Evolutionary conservation across 92 coral and sea anemone genomes (phyloP).

Genomic region (Phenganax stokvisi): DNA sequence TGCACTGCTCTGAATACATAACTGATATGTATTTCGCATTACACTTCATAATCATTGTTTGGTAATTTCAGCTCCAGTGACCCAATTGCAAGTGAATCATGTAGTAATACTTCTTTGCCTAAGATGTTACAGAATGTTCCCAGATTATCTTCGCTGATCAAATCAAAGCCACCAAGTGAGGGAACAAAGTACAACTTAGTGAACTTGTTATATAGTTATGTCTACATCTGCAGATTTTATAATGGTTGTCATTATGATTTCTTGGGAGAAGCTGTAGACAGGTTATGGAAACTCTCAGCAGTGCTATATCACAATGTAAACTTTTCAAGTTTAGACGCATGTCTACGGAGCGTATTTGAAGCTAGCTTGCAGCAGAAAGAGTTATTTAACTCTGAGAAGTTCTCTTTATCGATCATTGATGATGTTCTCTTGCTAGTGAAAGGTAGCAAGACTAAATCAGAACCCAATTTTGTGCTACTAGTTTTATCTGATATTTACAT

Average conservation of each 20-base stretch:
- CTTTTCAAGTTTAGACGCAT: constrained; percentile 63
- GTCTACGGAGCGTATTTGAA: constrained; percentile 55
- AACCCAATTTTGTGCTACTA: constrained; percentile 46
- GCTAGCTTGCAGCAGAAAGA: constrained; percentile 59
- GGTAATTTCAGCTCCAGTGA: neutral
- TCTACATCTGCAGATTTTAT: constrained; percentile 65
- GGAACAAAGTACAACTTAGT: constrained; percentile 57
- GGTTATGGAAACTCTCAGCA: constrained; percentile 59
- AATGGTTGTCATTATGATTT: constrained; percentile 76
- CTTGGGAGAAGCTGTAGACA: constrained; percentile 54
- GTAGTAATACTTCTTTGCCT: constrained; percentile 12
- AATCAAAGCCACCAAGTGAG: constrained; percentile 51
- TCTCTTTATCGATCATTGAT: constrained; percentile 52
- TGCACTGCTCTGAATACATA: too few relatives aligned
- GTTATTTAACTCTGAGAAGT: constrained; percentile 59
- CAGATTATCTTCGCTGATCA: constrained; percentile 40
- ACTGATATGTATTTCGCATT: neutral
- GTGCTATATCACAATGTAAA: constrained; percentile 60
- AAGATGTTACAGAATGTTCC: constrained; percentile 51
- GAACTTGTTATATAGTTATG: constrained; percentile 78
- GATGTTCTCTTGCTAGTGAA: constrained; percentile 58
- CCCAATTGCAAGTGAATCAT: constrained; percentile 1
- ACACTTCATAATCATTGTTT: neutral
- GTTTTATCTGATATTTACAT: constrained; percentile 73
- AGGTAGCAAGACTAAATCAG: constrained; percentile 36